These are phyloP conservation scores for Gracilinanus agilis DNA, from an alignment of 2,113 vertebrate species.

Conservation along the genomic window DNA sequence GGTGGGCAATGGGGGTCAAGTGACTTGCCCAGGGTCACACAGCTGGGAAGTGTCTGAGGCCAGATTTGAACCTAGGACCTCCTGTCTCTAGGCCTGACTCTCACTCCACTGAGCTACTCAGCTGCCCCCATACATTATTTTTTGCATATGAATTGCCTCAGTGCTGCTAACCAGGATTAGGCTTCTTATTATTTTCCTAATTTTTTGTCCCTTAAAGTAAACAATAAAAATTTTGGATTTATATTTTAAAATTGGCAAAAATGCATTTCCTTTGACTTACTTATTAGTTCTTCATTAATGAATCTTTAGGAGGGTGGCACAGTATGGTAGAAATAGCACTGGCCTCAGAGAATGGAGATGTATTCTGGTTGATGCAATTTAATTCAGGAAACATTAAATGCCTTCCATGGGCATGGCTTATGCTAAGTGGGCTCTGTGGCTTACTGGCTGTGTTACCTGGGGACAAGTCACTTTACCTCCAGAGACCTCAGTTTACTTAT, in stretches of 20 bases:
- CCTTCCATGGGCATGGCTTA: neutral
- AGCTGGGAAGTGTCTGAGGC: too few species aligned
- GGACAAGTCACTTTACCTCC: neutral
- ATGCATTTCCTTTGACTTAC: neutral
- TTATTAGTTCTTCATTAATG: neutral
- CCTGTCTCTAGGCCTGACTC: too few species aligned
- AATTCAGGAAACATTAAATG: neutral
- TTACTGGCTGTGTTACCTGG: neutral
- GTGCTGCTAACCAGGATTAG: neutral
- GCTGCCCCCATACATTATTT: too few species aligned
- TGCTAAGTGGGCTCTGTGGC: neutral
- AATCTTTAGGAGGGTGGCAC: neutral
- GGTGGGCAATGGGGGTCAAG: too few species aligned
- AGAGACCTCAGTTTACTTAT: neutral
- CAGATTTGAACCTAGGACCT: too few species aligned
- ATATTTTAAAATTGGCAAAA: neutral
- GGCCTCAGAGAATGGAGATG: neutral
- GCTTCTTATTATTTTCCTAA: neutral
- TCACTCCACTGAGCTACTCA: too few species aligned
- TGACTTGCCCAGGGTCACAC: too few species aligned
- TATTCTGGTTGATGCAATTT: neutral
- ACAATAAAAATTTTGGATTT: neutral
- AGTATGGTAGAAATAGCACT: neutral
- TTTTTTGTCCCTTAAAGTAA: neutral
- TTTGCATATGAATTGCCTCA: neutral